These are phyloP conservation scores for Speoplatyrhinus poulsoni DNA, from an alignment of 2,113 vertebrate species.

Conservation along the genomic window DNA sequence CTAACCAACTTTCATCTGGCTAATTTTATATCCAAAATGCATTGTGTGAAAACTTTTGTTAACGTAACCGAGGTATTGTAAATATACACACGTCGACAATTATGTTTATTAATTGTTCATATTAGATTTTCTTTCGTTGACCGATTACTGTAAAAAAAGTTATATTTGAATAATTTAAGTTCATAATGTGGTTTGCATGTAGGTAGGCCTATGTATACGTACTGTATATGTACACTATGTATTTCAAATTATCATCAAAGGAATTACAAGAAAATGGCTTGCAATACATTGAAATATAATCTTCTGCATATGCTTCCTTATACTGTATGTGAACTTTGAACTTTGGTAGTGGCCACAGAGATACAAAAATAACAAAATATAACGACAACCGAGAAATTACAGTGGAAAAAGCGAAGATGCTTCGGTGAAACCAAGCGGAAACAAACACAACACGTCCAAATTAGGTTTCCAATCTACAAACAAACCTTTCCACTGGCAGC, in stretches of 20 bases:
- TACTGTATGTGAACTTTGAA: constrained; percentile 6
- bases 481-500: constrained; percentile 21
- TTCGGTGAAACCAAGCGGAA: constrained; percentile 5
- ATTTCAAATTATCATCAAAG: not conserved
- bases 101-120: constrained; percentile 21
- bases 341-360: not conserved
- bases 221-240: not conserved
- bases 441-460: too few relatives aligned
- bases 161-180: not conserved
- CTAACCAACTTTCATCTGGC: too few relatives aligned
- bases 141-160: constrained; percentile 22
- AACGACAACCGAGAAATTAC: constrained; percentile 13
- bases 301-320: not conserved
- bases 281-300: not conserved
- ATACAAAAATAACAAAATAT: not conserved
- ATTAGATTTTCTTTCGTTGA: constrained; percentile 8
- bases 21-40: too few relatives aligned
- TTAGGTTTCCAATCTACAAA: not conserved
- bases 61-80: not conserved
- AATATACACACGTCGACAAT: constrained; percentile 50
- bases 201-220: too few relatives aligned
- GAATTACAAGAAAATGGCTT: not conserved
- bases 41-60: too few relatives aligned
- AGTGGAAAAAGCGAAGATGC: constrained; percentile 25
- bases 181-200: not conserved